Conservation (phyloP, 2,888 invertebrate species). For the Drosophila maculinotata region DNA sequence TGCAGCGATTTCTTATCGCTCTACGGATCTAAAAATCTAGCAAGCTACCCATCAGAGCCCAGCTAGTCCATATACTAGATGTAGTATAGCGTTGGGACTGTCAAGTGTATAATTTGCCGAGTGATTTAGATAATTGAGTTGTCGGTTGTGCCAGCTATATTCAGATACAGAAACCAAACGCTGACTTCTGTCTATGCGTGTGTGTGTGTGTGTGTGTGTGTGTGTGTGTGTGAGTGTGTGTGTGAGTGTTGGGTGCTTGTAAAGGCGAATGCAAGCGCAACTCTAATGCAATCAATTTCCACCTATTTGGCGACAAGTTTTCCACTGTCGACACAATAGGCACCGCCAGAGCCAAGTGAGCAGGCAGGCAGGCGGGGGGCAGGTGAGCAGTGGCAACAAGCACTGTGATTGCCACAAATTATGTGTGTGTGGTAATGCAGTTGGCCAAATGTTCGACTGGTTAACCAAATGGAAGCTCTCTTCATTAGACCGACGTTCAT, state of each 20-base stretch:
- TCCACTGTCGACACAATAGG: constrained; percentile 31
- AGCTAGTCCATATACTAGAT: background rate
- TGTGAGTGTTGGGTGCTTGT: background rate
- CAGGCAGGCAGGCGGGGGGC: too few relatives aligned
- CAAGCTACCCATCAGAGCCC: background rate
- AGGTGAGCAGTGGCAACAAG: background rate
- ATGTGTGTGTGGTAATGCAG: constrained; percentile 27
- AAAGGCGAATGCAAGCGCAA: background rate
- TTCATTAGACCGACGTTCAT: constrained; percentile 14
- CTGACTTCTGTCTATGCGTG: background rate
- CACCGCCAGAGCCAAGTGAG: background rate
- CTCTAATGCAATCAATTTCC: constrained; percentile 30
- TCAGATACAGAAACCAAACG: background rate
- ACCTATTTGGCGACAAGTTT: constrained; percentile 34
- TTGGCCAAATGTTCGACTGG: constrained; percentile 25
- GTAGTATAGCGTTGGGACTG: background rate
- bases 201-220: too few relatives aligned
- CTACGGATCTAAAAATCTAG: background rate
- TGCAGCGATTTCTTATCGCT: constrained; percentile 13
- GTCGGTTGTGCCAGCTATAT: constrained; percentile 22
- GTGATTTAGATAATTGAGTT: constrained; percentile 52
- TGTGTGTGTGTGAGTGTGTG: too few relatives aligned
- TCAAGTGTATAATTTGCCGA: constrained; percentile 27
- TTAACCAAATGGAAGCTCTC: constrained; percentile 9
- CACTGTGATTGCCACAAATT: constrained; percentile 13